Evolutionary conservation across 2,113 vertebrate species (phyloP).

Genomic region (Meleagris gallopavo): DNA sequence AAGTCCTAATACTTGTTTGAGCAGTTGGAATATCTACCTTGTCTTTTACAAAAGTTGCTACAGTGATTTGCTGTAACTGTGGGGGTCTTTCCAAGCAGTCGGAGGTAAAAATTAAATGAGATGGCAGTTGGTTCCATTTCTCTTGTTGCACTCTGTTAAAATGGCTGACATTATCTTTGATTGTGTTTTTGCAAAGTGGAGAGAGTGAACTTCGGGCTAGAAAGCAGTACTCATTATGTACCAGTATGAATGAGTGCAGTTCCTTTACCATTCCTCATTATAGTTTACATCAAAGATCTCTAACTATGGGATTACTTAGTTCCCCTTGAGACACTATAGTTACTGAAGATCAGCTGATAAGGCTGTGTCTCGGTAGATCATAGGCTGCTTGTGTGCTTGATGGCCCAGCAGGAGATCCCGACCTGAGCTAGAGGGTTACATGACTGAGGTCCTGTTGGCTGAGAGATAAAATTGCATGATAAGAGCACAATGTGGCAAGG

Average conservation of each 20-base stretch:
- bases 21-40: background rate
- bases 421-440: rapidly evolving
- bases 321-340: background rate
- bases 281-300: background rate
- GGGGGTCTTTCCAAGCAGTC: background rate
- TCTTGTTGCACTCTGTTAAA: background rate
- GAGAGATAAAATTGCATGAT: background rate
- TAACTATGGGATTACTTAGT: background rate
- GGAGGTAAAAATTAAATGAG: background rate
- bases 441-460: background rate
- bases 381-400: background rate
- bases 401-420: background rate
- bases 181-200: background rate
- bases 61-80: background rate
- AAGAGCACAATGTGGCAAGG: background rate
- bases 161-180: background rate
- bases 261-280: background rate
- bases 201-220: background rate
- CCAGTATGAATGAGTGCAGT: background rate
- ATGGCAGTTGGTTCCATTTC: background rate
- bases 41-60: background rate
- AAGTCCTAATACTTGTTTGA: background rate
- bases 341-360: background rate
- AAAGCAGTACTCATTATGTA: background rate
- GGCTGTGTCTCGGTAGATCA: background rate